Base-by-base conservation (phyloP, 2,888 invertebrate genomes). In the Heliconius sara region DNA sequence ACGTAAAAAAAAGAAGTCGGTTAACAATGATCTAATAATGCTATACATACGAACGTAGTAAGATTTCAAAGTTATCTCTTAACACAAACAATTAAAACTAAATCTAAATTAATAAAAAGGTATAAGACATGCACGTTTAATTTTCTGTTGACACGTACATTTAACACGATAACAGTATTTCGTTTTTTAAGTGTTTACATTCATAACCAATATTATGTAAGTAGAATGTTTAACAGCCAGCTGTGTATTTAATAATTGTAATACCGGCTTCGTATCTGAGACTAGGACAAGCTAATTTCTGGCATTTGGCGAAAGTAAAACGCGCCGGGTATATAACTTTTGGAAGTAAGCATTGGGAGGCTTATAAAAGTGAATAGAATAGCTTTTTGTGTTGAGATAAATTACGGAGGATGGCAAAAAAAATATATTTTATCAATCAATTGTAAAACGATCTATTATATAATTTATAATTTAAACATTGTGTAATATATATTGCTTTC, bases 261-360 rank as follows among this genome's bases (percentile, higher is more conserved):
- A 76, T 65, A 76, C 34, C 57, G 16, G 39, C 65, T 67, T 34
- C 60, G 60, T 68, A 79, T 74, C 70, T 57, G 73, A 77, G 72
- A 81, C 81, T 81, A 78, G 81, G 77, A 68, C 78, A 73, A 68
- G 39, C 73, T 67, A 68, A 76, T 73, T 73, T 80, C 78, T 80
- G 72, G 76, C 76, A 78, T 76, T 81, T 68, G 70, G 78, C 80
- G 81, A 81, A 81, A 81, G 81, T 80, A 78, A 81, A 81, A 78
- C 76, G 66, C 57, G 43, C 27, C 47, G 75, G 25, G 77, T 71
- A 77, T 72, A 76, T 65, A 43, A 78, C 66, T 80, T 79, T 81
- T 71, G 7, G 34, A 25, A 39, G 10, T 60, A 34, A 72, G 22
- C 7, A 7, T 60, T 60, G 16, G 7, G 3, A 39, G 10, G 3